These are phyloP conservation scores for Oscheius onirici DNA, from an alignment of 2,888 invertebrate genomes.

Conservation along the genomic window DNA sequence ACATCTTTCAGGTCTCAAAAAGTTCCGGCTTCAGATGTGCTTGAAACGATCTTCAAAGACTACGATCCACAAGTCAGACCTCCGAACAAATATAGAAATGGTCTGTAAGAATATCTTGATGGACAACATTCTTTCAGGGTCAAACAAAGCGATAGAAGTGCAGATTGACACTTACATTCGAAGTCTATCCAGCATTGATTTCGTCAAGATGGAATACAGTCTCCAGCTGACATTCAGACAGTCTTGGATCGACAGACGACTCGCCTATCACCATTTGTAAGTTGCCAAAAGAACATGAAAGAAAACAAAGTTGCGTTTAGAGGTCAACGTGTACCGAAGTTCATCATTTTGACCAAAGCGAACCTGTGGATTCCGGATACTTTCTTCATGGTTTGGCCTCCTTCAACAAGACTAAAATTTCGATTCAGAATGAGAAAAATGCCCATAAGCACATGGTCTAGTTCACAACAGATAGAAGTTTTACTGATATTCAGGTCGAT, in stretches of 20 bases:
- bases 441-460: no score
- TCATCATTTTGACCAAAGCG: not conserved
- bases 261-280: constrained; percentile 23
- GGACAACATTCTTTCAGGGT: not conserved
- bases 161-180: constrained; percentile 18
- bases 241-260: constrained; percentile 14
- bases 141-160: constrained; percentile 18
- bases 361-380: constrained; percentile 32
- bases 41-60: no score
- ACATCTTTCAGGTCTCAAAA: no score
- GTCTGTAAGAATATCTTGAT: not conserved
- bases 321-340: constrained; percentile 8
- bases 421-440: constrained; percentile 29
- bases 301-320: not conserved
- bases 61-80: not conserved
- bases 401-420: not conserved
- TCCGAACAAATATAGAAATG: not conserved
- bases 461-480: no score
- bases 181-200: constrained; percentile 11
- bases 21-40: no score
- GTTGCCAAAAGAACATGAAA: not conserved
- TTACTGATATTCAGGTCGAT: constrained; percentile 19
- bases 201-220: constrained; percentile 31
- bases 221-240: constrained; percentile 30
- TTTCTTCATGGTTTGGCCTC: constrained; percentile 17